These are phyloP conservation scores for Sphenopsis melanotis DNA, from an alignment of 2,797 vertebrate species.

Conservation along the genomic window DNA sequence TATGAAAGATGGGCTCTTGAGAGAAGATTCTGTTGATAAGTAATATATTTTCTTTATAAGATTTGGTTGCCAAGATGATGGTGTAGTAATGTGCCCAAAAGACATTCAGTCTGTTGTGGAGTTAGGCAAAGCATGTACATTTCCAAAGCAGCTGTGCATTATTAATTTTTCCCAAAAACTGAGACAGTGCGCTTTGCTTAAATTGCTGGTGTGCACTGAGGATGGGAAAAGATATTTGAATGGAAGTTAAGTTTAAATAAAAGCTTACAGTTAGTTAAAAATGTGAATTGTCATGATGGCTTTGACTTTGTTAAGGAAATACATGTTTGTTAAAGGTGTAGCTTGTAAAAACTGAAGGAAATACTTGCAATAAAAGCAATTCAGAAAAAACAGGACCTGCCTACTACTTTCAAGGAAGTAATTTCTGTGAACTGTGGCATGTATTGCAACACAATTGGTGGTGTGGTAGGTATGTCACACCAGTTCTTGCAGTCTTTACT, in stretches of 20 bases:
- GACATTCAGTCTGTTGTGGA: neutral
- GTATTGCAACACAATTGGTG: neutral
- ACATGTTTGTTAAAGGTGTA: neutral
- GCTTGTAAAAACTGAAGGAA: constrained; percentile 12
- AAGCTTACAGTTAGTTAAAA: neutral
- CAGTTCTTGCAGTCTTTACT: neutral
- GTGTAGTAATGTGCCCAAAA: neutral
- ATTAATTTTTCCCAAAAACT: neutral
- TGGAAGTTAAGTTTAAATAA: neutral
- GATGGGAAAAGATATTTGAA: neutral
- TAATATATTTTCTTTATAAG: neutral
- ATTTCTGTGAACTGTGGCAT: neutral
- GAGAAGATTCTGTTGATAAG: neutral
- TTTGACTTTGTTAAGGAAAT: neutral
- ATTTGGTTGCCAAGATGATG: neutral
- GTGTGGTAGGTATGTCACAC: neutral
- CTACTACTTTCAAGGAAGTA: constrained; percentile 35
- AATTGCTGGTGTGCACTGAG: neutral
- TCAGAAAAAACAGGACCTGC: neutral
- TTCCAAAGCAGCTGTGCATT: neutral
- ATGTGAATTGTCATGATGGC: neutral
- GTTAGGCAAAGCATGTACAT: neutral
- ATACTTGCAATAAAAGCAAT: neutral
- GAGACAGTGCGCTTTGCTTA: neutral
- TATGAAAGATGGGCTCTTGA: constrained; percentile 32